Conservation (phyloP, 2,888 invertebrate genomes). For the Heterodera filipjevi region DNA sequence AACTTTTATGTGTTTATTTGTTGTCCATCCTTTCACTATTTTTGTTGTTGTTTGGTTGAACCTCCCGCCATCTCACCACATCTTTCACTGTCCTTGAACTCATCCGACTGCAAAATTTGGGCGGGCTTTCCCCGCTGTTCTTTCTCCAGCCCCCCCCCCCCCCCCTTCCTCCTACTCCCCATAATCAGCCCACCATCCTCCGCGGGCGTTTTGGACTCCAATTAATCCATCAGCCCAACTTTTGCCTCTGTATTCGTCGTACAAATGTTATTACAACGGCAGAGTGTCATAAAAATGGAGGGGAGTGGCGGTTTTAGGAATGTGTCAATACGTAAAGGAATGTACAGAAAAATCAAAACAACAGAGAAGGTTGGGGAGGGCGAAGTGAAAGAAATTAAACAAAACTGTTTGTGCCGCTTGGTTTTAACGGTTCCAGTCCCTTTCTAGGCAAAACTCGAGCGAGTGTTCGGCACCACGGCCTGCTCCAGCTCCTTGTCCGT, state of each 20-base stretch:
- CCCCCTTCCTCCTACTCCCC: not conserved
- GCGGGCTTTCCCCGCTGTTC: conserved; percentile 8
- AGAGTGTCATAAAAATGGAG: not conserved
- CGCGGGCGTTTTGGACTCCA: conserved; percentile 4
- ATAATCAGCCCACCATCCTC: not conserved
- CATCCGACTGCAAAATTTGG: not conserved
- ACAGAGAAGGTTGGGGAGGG: too few relatives aligned
- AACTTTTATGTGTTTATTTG: too few relatives aligned
- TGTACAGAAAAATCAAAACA: not conserved
- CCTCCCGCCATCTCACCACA: not conserved
- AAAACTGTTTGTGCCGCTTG: not conserved
- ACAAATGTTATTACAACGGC: conserved; percentile 9
- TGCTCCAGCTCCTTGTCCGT: conserved; percentile 46
- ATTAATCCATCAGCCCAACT: conserved; percentile 3
- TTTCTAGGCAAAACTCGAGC: conserved; percentile 46
- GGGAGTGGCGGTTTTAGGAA: not conserved
- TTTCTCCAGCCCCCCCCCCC: not conserved
- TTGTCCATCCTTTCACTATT: too few relatives aligned
- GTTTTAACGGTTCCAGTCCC: not conserved
- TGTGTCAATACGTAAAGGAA: not conserved
- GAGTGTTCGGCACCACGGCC: conserved; percentile 51
- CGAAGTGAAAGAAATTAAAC: too few relatives aligned
- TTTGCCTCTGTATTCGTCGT: not conserved
- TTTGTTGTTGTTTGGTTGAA: too few relatives aligned
- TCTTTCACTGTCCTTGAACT: not conserved